phyloP scores from a whole-genome alignment of 2,113 vertebrate genomes.

The Lonchura striata region DNA sequence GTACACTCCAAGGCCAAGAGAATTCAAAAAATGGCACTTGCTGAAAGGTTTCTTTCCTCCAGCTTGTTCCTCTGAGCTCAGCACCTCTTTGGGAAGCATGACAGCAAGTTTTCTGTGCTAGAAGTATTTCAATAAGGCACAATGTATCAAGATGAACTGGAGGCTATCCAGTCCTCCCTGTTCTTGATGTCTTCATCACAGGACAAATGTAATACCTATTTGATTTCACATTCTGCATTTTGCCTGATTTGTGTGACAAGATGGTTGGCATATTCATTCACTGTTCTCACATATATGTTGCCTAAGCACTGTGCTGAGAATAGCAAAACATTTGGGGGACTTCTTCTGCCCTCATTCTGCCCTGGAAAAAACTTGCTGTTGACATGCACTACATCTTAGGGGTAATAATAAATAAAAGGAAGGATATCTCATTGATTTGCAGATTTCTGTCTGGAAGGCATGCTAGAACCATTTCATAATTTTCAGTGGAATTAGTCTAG shows the following conservation, averaged over 20 bases:
- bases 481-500: background rate
- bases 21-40: background rate
- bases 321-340: background rate
- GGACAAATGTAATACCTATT: background rate
- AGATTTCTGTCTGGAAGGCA: background rate
- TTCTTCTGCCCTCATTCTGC: background rate
- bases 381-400: background rate
- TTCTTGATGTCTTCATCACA: background rate
- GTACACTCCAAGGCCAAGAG: background rate
- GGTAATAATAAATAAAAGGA: background rate
- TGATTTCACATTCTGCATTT: background rate
- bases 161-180: background rate
- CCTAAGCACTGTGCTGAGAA: background rate
- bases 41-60: slow-evolving; percentile 20
- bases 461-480: background rate
- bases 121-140: background rate
- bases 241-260: background rate
- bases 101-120: background rate
- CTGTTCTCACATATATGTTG: background rate
- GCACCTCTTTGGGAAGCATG: background rate
- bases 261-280: background rate
- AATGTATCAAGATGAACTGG: background rate
- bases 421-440: background rate
- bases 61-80: background rate
- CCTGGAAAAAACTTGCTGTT: background rate